Evolutionary conservation across 53 echinoderm and acorn worm genomes (phyloP), one percentile per base, ranked within the genome.

Genomic region (Stichopus horrens): DNA sequence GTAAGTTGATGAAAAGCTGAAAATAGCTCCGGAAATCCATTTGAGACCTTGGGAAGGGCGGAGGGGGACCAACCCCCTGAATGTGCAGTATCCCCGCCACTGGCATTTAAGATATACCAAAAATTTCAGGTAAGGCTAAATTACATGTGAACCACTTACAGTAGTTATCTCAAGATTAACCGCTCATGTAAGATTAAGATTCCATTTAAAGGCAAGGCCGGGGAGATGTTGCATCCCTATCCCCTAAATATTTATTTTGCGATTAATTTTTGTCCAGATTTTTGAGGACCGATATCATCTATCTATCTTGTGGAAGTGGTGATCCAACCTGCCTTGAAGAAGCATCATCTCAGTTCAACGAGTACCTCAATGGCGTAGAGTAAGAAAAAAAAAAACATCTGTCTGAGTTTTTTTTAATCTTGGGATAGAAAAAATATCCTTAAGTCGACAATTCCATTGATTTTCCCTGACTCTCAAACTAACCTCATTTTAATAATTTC

Each of bases 261-360:
- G 9, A 10, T 52, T 81, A 21, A 6, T 23, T 66, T 21, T 86
- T 52, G 20, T 14, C 65, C 74, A 95, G 95, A 52, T 93, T 87
- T 80, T 90, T 95, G 52, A 89, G 90, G 13, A 85, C 89, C 20
- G 91, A 89, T 74, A 95, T 95, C 80, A 91, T 95, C 54, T 88
- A 89, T 74, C 76, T 95, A 67, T 89, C 95, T 10, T 95, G 95
- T 86, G 88, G 91, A 4, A 87, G 89, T 74, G 95, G 95, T 58
- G 90, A 90, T 63, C 19, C 93, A 0, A 81, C 85, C n/a, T 95
- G 95, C 68, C 83, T 95, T 5, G 74, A 76, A 10, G 75, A 95
- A 75, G 95, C 92, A 9, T 58, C 79, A 5, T 54, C 4, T 11
- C 88, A 88, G 21, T 95, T 93, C 89, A 88, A 86, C 80, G 74